phyloP scores from a whole-genome alignment of 2,888 invertebrate species.

The Parnassius apollo region DNA sequence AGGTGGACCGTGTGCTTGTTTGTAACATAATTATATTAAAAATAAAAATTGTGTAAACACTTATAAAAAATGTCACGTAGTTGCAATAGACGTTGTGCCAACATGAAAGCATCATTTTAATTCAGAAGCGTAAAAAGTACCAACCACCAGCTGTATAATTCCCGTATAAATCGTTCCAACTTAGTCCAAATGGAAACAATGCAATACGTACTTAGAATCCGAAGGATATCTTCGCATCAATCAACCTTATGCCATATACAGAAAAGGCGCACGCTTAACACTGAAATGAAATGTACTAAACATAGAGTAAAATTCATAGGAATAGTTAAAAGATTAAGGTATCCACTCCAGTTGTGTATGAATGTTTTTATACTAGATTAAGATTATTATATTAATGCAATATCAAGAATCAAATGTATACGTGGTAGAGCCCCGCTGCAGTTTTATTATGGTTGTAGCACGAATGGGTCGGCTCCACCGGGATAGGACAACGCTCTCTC shows the following conservation, averaged over 20 bases:
- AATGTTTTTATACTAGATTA: too few relatives aligned
- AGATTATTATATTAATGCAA: too few relatives aligned
- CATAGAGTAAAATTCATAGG: conserved; percentile 14
- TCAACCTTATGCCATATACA: conserved; percentile 50
- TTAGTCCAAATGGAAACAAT: conserved; percentile 41
- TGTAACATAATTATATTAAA: too few relatives aligned
- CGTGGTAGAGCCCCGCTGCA: too few relatives aligned
- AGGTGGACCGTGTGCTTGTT: too few relatives aligned
- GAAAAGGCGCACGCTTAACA: conserved; percentile 31
- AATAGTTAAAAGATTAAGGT: too few relatives aligned
- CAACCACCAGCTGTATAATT: conserved; percentile 19
- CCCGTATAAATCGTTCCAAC: conserved; percentile 26
- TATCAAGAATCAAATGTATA: too few relatives aligned
- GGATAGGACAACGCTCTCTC: too few relatives aligned
- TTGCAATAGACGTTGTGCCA: conserved; percentile 24
- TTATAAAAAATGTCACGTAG: conserved; percentile 9
- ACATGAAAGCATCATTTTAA: conserved; percentile 20
- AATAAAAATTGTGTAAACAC: background rate
- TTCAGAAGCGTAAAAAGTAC: conserved; percentile 18
- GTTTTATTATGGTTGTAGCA: too few relatives aligned
- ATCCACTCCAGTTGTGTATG: too few relatives aligned
- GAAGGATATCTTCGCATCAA: conserved; percentile 51
- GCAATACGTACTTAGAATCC: conserved; percentile 36
- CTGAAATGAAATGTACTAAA: conserved; percentile 19
- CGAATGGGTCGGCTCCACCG: too few relatives aligned